Conservation (phyloP, 2,888 invertebrate genomes). For the Folsomia candida region DNA sequence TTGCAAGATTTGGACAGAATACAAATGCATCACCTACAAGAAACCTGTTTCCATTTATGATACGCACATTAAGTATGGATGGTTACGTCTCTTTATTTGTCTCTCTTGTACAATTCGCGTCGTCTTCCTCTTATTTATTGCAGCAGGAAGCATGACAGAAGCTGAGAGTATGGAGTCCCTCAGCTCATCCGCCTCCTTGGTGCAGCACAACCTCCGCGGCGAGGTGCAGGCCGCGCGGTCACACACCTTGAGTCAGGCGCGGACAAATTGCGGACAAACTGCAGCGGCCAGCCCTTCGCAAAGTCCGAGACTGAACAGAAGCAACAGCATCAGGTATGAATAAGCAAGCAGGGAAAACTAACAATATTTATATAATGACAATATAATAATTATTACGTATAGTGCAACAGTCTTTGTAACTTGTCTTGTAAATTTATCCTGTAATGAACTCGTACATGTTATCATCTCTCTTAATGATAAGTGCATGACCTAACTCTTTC, state of each 20-base stretch:
- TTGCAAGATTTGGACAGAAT: not conserved
- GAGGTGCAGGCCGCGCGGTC: constrained; percentile 58
- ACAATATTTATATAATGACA: too few relatives aligned
- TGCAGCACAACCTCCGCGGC: constrained; percentile 61
- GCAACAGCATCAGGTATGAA: constrained; percentile 83
- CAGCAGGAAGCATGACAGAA: constrained; percentile 69
- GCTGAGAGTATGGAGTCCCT: constrained; percentile 76
- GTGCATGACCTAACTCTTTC: not conserved
- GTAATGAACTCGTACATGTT: not conserved
- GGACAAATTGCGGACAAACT: constrained; percentile 59
- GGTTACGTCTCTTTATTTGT: too few relatives aligned
- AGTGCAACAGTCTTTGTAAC: not conserved
- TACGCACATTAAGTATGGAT: not conserved
- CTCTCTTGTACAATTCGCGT: too few relatives aligned
- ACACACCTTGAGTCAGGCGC: constrained; percentile 67
- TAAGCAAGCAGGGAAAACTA: too few relatives aligned
- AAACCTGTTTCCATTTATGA: not conserved
- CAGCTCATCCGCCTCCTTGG: constrained; percentile 57
- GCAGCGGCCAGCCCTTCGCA: constrained; percentile 54
- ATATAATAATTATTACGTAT: not conserved
- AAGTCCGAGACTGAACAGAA: constrained; percentile 69
- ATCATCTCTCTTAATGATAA: not conserved
- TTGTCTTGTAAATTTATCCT: constrained; percentile 7
- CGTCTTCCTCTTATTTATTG: too few relatives aligned
- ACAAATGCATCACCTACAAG: not conserved